Evolutionary conservation across 30 jellyfish, hydroid and myxozoan genomes (phyloP), one percentile per base, ranked within the genome.

Genomic region (Haliclystus octoradiatus): DNA sequence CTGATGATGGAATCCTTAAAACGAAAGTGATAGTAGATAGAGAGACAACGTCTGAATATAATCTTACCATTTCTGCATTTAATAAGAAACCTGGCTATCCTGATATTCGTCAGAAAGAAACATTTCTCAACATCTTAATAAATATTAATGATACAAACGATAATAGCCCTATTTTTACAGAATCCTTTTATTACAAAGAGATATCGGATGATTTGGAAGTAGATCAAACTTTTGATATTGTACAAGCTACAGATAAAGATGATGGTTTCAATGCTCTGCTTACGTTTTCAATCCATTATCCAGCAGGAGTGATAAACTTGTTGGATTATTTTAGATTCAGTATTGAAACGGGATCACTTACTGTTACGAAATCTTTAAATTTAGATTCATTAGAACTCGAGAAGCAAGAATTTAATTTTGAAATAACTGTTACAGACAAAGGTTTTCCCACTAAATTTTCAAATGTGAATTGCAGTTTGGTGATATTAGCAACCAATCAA

Each of bases 231-330:
- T 87, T 80, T 2, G 75, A 34, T 1, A 15, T 87, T 4, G 77
- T 77, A 14, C 34, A 78, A 26, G 95, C 95, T 26, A 77, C 87
- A 9, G 95, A 84, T 65, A 9, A 71, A 0, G 95, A 84, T 66
- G 49, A 74, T 0, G 95, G 95, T 2, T 49, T 26, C 26, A 84
- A 84, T 40, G 87, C 85, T 1, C 76, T 50, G 47, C 62, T 84
- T 33, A 80, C 66, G 31, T 84, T 76, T 66, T 15, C 62, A 1
- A 40, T 71, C 31, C 63, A 13, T 7, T 22, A 1, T n/a, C 50
- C 33, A 51, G 69, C 23, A 26, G 84, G 2, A 78, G 76, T 31
- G 28, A 72, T 0, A 30, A 78, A 9, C 40, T 73, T 14, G 65
- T 70, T 63, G 49, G 26, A 25, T 4, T 40, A 34, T 2, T 84